These are phyloP conservation scores for Orchesella cincta DNA, from an alignment of 1,140 invertebrate genomes.

Conservation along the genomic window DNA sequence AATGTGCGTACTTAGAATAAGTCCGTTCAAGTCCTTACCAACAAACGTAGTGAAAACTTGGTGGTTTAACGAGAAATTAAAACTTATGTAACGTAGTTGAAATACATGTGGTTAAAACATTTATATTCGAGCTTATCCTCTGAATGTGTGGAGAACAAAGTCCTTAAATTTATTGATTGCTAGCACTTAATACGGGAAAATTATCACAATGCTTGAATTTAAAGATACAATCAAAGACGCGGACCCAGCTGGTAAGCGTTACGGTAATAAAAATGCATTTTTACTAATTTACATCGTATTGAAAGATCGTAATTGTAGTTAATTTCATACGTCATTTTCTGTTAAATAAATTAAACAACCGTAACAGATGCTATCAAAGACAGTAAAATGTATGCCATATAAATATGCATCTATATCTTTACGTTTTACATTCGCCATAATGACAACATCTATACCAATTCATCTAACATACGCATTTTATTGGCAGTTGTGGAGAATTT, in stretches of 20 bases:
- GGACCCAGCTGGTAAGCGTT: conserved; percentile 36
- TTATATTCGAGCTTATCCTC: too few relatives aligned
- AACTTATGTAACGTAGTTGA: too few relatives aligned
- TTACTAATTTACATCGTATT: background rate
- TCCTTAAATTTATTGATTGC: too few relatives aligned
- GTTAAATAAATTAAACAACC: background rate
- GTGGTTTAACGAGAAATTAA: too few relatives aligned
- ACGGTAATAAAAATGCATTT: background rate
- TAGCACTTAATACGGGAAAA: too few relatives aligned
- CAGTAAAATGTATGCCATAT: background rate
- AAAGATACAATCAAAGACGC: conserved; percentile 45
- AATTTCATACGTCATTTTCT: background rate
- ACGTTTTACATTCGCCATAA: background rate
- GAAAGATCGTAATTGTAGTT: background rate
- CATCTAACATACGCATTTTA: background rate
- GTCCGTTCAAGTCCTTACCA: too few relatives aligned
- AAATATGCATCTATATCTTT: too few relatives aligned
- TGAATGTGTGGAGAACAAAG: too few relatives aligned
- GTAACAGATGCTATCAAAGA: background rate
- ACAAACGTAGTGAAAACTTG: too few relatives aligned
- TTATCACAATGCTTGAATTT: conserved; percentile 47
- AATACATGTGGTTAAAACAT: too few relatives aligned
- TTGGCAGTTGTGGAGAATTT: background rate
- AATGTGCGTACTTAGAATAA: too few relatives aligned
- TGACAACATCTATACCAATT: background rate